Evolutionary conservation across 2,888 invertebrate genomes (phyloP).

Genomic region (Oscheius onirici): DNA sequence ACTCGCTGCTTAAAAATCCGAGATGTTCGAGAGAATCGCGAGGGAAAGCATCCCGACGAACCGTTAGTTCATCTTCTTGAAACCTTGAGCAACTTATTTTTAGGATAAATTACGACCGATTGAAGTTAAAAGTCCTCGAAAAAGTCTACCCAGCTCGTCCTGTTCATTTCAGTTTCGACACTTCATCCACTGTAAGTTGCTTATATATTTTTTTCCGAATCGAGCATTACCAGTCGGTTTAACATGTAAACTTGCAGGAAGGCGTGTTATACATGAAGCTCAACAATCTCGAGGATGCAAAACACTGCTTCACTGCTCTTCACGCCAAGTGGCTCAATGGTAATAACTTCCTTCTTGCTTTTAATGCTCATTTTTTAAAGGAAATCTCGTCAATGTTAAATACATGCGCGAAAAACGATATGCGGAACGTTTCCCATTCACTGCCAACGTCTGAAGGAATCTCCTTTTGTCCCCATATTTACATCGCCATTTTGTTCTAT

Average conservation of each 20-base stretch:
- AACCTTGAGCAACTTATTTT: too few relatives aligned
- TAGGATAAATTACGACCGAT: slow-evolving; percentile 7
- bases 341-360: neutral
- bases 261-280: slow-evolving; percentile 22
- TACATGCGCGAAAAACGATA: slow-evolving; percentile 30
- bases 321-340: slow-evolving; percentile 35
- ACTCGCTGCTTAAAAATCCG: slow-evolving; percentile 31
- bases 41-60: slow-evolving; percentile 16
- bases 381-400: slow-evolving; percentile 29
- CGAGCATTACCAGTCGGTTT: neutral
- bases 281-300: slow-evolving; percentile 11
- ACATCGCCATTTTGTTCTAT: too few relatives aligned
- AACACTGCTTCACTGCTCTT: slow-evolving; percentile 18
- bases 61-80: slow-evolving; percentile 6
- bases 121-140: slow-evolving; percentile 10
- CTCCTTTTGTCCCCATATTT: too few relatives aligned
- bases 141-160: slow-evolving; percentile 27
- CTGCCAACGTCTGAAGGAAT: slow-evolving; percentile 7
- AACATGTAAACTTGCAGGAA: slow-evolving; percentile 10
- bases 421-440: slow-evolving; percentile 27
- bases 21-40: slow-evolving; percentile 12
- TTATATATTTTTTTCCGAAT: neutral
- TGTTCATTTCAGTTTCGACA: slow-evolving; percentile 25
- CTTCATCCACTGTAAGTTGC: neutral
- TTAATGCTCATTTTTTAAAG: slow-evolving; percentile 5